Evolutionary conservation across 2,113 vertebrate genomes (phyloP).

Genomic region (Laterallus jamaicensis): DNA sequence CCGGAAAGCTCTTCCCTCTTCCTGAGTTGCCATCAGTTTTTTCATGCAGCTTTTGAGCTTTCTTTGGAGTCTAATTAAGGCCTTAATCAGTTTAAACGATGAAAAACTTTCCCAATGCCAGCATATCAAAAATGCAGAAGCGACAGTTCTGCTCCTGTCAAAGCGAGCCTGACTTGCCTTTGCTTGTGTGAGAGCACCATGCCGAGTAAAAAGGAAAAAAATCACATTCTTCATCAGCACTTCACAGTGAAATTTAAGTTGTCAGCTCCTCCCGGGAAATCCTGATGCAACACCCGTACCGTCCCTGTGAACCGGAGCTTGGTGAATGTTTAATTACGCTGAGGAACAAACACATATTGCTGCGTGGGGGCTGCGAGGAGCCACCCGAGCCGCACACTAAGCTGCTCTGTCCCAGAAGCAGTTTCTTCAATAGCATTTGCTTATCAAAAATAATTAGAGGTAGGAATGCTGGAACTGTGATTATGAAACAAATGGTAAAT

Average conservation of each 20-base stretch:
- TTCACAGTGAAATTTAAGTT: conserved; percentile 42
- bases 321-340: conserved; percentile 37
- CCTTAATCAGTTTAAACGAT: conserved; percentile 33
- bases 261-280: conserved; percentile 12
- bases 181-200: conserved; percentile 10
- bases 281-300: conserved; percentile 10
- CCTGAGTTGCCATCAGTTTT: neutral
- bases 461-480: conserved; percentile 33
- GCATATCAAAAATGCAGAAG: conserved; percentile 1
- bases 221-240: conserved; percentile 26
- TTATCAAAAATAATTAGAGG: conserved; percentile 67
- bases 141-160: conserved; percentile 21
- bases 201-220: conserved; percentile 27
- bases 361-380: neutral
- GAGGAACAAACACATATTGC: neutral
- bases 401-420: conserved; percentile 23
- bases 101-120: conserved; percentile 27
- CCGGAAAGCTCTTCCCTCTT: neutral
- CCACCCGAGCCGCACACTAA: neutral
- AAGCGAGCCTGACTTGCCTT: neutral
- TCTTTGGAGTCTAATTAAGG: conserved; percentile 47
- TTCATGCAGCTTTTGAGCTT: neutral
- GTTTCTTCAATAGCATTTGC: conserved; percentile 32
- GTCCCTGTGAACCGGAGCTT: neutral
- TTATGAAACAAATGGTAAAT: conserved; percentile 64